Base-by-base conservation (phyloP, 2,888 invertebrate species). In the Blera fallax region DNA sequence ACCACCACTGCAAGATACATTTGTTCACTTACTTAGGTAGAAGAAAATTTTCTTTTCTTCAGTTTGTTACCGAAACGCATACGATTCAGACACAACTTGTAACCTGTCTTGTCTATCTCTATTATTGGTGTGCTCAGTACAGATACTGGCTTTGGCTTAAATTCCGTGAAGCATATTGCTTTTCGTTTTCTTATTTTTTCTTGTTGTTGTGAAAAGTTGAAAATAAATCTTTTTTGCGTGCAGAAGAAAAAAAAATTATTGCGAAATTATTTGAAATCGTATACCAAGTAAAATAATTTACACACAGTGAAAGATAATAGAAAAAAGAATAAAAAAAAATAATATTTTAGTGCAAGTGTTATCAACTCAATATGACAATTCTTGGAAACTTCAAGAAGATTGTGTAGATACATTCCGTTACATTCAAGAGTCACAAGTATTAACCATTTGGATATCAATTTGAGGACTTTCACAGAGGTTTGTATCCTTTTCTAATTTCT, bases 61-160 rank as follows among this genome's bases (percentile, higher is more conserved):
- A 91, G 91, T 91, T 91, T 90, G 90, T 91, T 90, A 88, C 90
- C 89, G 91, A 90, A 90, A 91, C 89, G 91, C 91, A 90, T 90
- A 89, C 91, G 90, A 90, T 91, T 90, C 91, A 91, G 91, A 91
- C 91, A 90, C 89, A 85, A 64, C 48, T 82, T 62, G 69, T 64
- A 64, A 64, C 69, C 64, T 70, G 81, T 76, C 76, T 82, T 69
- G 65, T 67, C 60, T 65, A 58, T 27, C 56, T 58, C 29, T 58
- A 37, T 37, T 64, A 78, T 48, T 73, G 60, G 45, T 52, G 72
- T 78, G 65, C 48, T 48, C n/a, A 76, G 58, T 48, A 52, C 43
- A 60, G 24, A 74, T 72, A 74, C 40, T 79, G 50, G 52, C 67
- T 60, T 29, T 79, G 50, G 52, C 67, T 60, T 29, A 45, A 27